Evolutionary conservation across 2,797 vertebrate genomes (phyloP), one percentile per base, ranked within the genome.

Genomic region (Labeo calbasu): DNA sequence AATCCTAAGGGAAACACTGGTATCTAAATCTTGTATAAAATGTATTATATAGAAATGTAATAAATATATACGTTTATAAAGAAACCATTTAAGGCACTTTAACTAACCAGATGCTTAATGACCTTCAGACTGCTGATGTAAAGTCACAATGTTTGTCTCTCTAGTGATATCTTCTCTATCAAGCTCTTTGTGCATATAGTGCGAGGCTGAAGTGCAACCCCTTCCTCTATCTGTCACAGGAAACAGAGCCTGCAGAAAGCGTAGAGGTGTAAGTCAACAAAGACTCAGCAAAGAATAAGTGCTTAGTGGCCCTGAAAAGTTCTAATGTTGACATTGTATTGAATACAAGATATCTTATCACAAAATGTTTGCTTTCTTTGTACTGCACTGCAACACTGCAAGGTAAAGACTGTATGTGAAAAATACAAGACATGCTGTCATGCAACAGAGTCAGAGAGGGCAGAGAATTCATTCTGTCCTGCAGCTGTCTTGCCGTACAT

Each of bases 41-140:
- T 46, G 1, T 46, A 46, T 46, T 10, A 46, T 9, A 46, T 10
- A 46, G 2, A 9, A 36, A 36, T 36, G 4, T 36, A 36, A 36
- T 36, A 36, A 36, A 36, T 36, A 4, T 36, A 36, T 36, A 36
- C 32, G 11, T 46, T 46, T 9, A 46, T 46, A 46, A 46, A 46
- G 43, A 46, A 46, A 46, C n/a, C 59, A 23, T n/a, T 61, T 13
- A 61, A 3, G 23, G 4, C 7, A 69, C 63, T 69, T n/a, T 9
- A 79, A 53, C 12, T 79, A 53, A 53, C 23, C 50, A 69, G 50
- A 71, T 57, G 36, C 19, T 50, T 50, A 25, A 25, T 63, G 43
- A 88, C 86, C 83, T 90, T 89, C 88, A 25, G 28, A 82, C 87
- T 90, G 71, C 87, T 55, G 59, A 72, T 86, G 73, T 66, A 25